These are phyloP conservation scores for Acanthococcus lagerstroemiae DNA, from an alignment of 2,888 invertebrate species.

Conservation along the genomic window DNA sequence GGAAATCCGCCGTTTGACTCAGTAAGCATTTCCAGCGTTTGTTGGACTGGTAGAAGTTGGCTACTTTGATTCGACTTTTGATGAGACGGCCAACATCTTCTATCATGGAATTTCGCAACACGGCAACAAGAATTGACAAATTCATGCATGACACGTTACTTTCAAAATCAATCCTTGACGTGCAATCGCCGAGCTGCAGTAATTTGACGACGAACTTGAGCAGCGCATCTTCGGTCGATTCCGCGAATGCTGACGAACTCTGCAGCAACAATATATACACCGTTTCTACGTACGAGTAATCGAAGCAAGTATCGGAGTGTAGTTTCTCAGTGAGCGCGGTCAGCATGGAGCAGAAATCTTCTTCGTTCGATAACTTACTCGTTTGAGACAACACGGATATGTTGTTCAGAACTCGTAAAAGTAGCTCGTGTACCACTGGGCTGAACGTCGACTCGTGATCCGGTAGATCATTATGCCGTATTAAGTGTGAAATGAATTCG, in stretches of 20 bases:
- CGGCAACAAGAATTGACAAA: background rate
- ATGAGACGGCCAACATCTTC: background rate
- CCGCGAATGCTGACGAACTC: background rate
- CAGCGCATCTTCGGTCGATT: background rate
- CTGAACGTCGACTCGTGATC: background rate
- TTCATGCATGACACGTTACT: background rate
- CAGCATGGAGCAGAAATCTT: constrained; percentile 6
- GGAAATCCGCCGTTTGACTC: background rate
- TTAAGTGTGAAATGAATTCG: background rate
- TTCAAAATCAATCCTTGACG: background rate
- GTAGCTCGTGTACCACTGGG: background rate
- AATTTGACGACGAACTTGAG: constrained; percentile 8
- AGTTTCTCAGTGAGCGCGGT: background rate
- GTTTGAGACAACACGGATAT: constrained; percentile 1
- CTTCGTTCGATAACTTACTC: constrained; percentile 3
- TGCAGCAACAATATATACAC: constrained; percentile 9
- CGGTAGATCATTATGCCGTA: background rate
- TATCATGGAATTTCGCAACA: background rate
- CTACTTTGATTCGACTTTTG: background rate
- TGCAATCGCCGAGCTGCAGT: background rate
- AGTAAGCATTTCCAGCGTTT: constrained; percentile 14
- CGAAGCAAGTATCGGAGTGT: background rate
- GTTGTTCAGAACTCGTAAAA: constrained; percentile 5
- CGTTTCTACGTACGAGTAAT: background rate
- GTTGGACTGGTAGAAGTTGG: background rate